Base-by-base conservation (phyloP, 2,888 invertebrate species). In the Gari tellinella region DNA sequence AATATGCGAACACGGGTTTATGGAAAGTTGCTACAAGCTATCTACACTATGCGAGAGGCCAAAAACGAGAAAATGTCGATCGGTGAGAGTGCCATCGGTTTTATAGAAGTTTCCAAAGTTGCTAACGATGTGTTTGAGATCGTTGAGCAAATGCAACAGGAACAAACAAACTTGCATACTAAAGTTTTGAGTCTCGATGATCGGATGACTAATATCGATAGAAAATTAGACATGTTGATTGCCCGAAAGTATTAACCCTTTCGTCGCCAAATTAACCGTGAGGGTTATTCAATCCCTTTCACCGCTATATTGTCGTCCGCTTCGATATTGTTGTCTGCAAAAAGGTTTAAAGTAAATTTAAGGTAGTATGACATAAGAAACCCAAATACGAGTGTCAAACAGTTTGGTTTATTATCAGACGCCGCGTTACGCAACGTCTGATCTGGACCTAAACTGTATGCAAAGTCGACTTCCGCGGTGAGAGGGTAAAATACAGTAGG, bases 11-110 rank as follows among this genome's bases (percentile, higher is more conserved):
- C 81, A 15, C 73, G 66, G 31, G 65, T 81, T 17, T 84, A 86
- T 37, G 84, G 86, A 8, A 88, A 86, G 57, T 68, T 87, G 38
- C 66, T 87, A 15, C 82, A 83, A 48, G 79, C 85, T 10, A 80
- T 86, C 46, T 69, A 81, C 21, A 67, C 75, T n/a, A 88, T 88
- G 88, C 63, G 84, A 25, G 81, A 83, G 15, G 84, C 86, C 1
- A 87, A 85, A 61, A 82, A 80, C 41, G 84, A 82, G 51, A 86
- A 83, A 60, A 63, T 75, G 19, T 75, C 81, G 15, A 84, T 87
- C 26, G 86, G 85, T 1, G 87, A 87, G 58, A 83, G 72, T 41
- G 82, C 87, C 2, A 81, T 87, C 12, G 87, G 87, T 3, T 64
- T 86, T 17, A 81, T 86, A 43, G 87, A 87, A 65, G 58, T 87